Evolutionary conservation across 1,140 invertebrate species (phyloP).

Genomic region (Drosophila dunni): DNA sequence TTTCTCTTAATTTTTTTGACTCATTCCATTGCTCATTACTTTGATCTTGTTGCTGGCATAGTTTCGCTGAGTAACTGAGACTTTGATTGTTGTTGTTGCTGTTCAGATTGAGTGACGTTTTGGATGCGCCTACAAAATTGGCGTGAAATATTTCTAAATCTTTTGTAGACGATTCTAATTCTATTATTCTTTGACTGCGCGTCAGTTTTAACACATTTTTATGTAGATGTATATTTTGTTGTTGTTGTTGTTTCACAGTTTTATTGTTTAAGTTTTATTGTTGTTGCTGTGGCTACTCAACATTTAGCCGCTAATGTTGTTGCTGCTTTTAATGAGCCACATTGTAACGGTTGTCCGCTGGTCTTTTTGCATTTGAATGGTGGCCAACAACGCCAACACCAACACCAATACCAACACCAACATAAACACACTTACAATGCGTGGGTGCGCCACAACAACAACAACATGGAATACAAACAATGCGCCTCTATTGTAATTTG

Average conservation of each 20-base stretch:
- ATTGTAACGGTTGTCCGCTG: slow-evolving; percentile 76
- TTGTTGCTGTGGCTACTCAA: slow-evolving; percentile 41
- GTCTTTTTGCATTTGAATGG: slow-evolving; percentile 79
- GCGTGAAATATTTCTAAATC: slow-evolving; percentile 67
- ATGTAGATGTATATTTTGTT: slow-evolving; percentile 38
- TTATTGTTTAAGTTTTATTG: slow-evolving; percentile 51
- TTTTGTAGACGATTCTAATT: slow-evolving; percentile 34
- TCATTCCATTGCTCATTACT: slow-evolving; percentile 45
- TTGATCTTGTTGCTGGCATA: slow-evolving; percentile 56
- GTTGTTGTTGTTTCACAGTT: slow-evolving; percentile 30
- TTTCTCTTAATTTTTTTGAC: slow-evolving; percentile 20
- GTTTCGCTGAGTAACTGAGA: slow-evolving; percentile 40
- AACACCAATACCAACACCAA: slow-evolving; percentile 17
- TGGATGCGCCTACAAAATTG: slow-evolving; percentile 61
- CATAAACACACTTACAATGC: slow-evolving; percentile 34
- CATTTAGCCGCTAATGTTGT: slow-evolving; percentile 30
- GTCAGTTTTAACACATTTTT: slow-evolving; percentile 74
- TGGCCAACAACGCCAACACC: slow-evolving; percentile 37
- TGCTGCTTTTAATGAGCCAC: slow-evolving; percentile 65
- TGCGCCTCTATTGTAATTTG: slow-evolving; percentile 75
- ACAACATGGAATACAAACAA: slow-evolving; percentile 34
- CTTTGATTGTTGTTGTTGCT: slow-evolving; percentile 13
- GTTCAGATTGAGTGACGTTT: slow-evolving; percentile 50
- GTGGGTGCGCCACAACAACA: slow-evolving; percentile 65
- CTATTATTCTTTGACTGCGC: slow-evolving; percentile 66